Base-by-base conservation (phyloP, 2,888 invertebrate genomes). In the Diabrotica balteata region DNA sequence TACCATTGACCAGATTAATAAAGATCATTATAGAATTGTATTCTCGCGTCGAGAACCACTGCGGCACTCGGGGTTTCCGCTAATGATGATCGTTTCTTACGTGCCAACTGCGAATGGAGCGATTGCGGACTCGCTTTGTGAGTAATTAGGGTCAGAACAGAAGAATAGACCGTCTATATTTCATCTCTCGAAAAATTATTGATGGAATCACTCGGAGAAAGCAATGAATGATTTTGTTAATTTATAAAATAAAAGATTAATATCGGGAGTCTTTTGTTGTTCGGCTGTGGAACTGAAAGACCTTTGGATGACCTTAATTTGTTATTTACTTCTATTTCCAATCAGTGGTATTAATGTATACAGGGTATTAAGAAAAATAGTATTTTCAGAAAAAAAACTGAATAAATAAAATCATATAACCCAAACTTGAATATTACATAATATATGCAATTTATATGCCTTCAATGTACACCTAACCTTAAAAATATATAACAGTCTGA, bases 71-170 rank as follows among this genome's bases (percentile, higher is more conserved):
- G 59, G 46, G 72, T 53, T 63, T 67, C 47, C 62, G 70, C 72
- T 72, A 70, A 70, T 73, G 69, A 73, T 66, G 59, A 46, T 66
- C 63, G 68, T 70, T 72, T 69, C 71, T 71, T 73, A 62, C 63
- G 66, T 69, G 59, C 64, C 65, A 68, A 67, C 60, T 63, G 60
- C 61, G 68, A 71, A 69, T 66, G 69, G 67, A 59, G 61, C 60
- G 67, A 70, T 71, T 66, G 65, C 60, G 47, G 60, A 57, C 59
- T 59, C 51, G 59, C 53, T n/a, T 55, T 62, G 65, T 59, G 57
- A 62, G 72, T 59, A 72, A 72, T 72, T 63, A 68, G 52, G 59
- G 67, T 63, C 63, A 64, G 61, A 45, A 45, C 32, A 46, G 52
- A 59, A 64, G 58, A 64, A 64, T 64, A 58, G 58, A 51, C 57